Conservation (phyloP, 2,113 vertebrate genomes). For the Phylloscopus whistleri region DNA sequence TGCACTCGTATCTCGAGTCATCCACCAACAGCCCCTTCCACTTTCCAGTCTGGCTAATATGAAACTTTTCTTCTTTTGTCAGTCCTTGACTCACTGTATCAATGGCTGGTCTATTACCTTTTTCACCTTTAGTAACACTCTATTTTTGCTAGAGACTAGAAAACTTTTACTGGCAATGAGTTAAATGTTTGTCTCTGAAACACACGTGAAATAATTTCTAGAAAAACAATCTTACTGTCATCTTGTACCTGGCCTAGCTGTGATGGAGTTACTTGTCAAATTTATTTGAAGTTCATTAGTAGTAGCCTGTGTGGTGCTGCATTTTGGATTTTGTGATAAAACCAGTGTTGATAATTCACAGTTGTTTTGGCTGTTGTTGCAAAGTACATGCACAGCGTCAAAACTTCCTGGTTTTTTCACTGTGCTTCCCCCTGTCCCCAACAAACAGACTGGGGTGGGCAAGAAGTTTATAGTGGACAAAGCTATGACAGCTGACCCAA, state of each 20-base stretch:
- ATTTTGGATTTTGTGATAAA: background rate
- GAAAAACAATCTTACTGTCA: background rate
- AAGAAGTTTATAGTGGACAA: background rate
- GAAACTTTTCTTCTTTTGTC: background rate
- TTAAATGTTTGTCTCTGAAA: background rate
- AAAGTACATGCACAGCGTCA: background rate
- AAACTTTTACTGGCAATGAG: background rate
- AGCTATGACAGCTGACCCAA: background rate
- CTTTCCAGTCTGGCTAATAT: background rate
- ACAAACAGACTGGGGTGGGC: background rate
- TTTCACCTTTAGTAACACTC: background rate
- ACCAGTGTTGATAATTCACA: background rate
- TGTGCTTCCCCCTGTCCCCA: background rate
- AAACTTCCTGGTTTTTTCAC: background rate
- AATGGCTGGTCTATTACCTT: background rate
- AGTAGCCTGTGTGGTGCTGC: background rate
- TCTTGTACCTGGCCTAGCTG: background rate
- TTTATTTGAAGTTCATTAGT: background rate
- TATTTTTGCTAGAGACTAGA: background rate
- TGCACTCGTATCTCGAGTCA: rapidly evolving
- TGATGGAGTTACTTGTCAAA: background rate
- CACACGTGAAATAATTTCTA: background rate
- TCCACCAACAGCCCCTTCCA: background rate
- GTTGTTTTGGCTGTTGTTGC: background rate
- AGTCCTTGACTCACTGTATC: background rate